A percentile compares a stretch with the other conserved stretches of the same genome.
phyloP scores from a whole-genome alignment of 2,113 vertebrate species.

The Struthidea cinerea region DNA sequence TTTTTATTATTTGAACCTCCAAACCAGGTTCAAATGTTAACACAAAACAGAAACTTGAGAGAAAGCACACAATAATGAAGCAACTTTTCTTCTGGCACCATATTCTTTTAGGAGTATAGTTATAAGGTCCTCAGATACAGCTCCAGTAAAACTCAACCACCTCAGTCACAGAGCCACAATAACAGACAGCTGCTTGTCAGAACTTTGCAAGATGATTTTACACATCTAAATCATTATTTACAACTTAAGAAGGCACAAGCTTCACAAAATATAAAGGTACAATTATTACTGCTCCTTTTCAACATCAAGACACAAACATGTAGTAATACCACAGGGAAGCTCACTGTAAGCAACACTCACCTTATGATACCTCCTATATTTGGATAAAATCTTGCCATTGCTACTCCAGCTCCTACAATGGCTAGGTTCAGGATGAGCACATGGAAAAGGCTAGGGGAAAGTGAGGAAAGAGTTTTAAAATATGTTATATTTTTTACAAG shows the following conservation, averaged over 20 bases:
- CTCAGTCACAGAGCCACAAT: background rate
- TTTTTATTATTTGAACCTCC: background rate
- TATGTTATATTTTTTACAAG: background rate
- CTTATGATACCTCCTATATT: conserved; percentile 96
- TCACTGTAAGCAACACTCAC: conserved; percentile 76
- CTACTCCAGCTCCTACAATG: conserved; percentile 84
- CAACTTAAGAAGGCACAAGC: background rate
- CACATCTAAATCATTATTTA: background rate
- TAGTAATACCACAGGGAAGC: background rate
- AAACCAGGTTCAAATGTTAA: background rate
- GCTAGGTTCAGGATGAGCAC: conserved; percentile 83
- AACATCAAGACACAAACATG: background rate
- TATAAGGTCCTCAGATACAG: background rate
- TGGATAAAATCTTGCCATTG: conserved; percentile 89
- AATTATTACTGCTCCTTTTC: background rate
- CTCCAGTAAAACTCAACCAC: background rate
- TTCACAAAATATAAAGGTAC: background rate
- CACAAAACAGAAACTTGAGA: background rate
- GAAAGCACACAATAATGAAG: background rate
- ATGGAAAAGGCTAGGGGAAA: conserved; percentile 78
- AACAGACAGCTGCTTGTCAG: background rate
- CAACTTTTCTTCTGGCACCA: background rate
- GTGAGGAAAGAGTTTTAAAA: background rate
- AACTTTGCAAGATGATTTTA: background rate
- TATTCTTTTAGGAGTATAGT: background rate